Evolutionary conservation across 2,113 vertebrate genomes (phyloP).

Genomic region (Xiphias gladius): DNA sequence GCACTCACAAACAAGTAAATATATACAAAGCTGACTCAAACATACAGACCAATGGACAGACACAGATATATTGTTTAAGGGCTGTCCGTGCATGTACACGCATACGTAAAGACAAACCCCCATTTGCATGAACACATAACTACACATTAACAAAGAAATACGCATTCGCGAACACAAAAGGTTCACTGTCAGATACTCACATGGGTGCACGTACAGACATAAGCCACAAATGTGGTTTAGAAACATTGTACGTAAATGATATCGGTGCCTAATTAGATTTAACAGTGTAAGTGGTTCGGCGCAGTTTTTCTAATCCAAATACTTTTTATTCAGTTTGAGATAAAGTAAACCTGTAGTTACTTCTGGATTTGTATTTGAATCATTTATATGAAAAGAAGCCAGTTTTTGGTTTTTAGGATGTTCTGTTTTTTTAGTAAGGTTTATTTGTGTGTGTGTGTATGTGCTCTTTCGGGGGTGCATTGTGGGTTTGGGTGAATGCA

Average conservation of each 20-base stretch:
- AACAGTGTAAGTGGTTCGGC: constrained; percentile 68
- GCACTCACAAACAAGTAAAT: not conserved
- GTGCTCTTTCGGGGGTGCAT: constrained; percentile 28
- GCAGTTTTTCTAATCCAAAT: constrained; percentile 61
- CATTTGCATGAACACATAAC: not conserved
- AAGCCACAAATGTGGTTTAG: constrained; percentile 18
- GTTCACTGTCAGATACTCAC: not conserved
- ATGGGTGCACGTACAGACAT: not conserved
- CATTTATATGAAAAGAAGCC: constrained; percentile 54
- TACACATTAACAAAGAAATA: not conserved
- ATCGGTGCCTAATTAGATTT: constrained; percentile 72
- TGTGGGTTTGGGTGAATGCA: constrained; percentile 40
- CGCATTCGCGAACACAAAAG: not conserved
- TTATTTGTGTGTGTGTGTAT: constrained; percentile 32
- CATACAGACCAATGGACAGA: not conserved
- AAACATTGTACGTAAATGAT: constrained; percentile 68
- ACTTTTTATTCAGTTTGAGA: constrained; percentile 53
- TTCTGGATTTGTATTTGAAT: constrained; percentile 66
- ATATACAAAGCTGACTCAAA: not conserved
- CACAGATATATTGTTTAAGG: not conserved
- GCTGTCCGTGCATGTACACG: not conserved
- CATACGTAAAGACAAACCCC: not conserved
- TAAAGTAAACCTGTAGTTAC: constrained; percentile 74
- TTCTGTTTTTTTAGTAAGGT: constrained; percentile 16
- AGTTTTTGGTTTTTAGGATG: constrained; percentile 49